These are phyloP conservation scores for Nomia melanderi DNA, from an alignment of 1,140 invertebrate genomes.

Conservation along the genomic window DNA sequence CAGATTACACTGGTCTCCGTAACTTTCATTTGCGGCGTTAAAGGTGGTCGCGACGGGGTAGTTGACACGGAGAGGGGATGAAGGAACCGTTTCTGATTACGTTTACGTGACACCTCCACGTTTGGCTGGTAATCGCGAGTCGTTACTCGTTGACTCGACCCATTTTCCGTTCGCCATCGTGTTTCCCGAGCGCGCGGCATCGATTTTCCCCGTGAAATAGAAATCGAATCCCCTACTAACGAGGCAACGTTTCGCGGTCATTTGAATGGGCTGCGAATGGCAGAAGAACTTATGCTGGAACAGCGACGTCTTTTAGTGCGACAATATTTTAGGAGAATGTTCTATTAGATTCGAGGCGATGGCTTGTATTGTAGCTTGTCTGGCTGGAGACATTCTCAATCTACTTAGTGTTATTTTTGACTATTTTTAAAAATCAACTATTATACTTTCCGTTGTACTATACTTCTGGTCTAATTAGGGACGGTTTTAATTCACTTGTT, in stretches of 20 bases:
- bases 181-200: not conserved
- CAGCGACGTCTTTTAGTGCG: too few relatives aligned
- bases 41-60: not conserved
- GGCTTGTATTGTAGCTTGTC: too few relatives aligned
- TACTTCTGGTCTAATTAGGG: too few relatives aligned
- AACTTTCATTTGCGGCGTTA: constrained; percentile 2
- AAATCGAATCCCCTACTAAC: not conserved
- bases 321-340: too few relatives aligned
- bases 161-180: not conserved
- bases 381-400: too few relatives aligned
- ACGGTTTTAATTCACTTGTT: too few relatives aligned
- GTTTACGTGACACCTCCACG: constrained; percentile 26
- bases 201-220: not conserved
- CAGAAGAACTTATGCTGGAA: too few relatives aligned
- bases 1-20: constrained; percentile 15
- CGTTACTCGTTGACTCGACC: not conserved
- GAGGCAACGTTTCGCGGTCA: not conserved
- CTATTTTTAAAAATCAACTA: too few relatives aligned
- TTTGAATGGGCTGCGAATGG: not conserved
- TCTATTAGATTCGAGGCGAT: too few relatives aligned
- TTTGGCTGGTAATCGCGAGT: constrained; percentile 28
- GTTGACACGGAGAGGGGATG: too few relatives aligned
- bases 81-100: constrained; percentile 22
- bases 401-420: too few relatives aligned
- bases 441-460: too few relatives aligned